Percentiles rank a stretch among this genome's conserved stretches.
These are phyloP conservation scores for Chromobotia macracanthus DNA, from an alignment of 2,797 vertebrate species.

Conservation along the genomic window DNA sequence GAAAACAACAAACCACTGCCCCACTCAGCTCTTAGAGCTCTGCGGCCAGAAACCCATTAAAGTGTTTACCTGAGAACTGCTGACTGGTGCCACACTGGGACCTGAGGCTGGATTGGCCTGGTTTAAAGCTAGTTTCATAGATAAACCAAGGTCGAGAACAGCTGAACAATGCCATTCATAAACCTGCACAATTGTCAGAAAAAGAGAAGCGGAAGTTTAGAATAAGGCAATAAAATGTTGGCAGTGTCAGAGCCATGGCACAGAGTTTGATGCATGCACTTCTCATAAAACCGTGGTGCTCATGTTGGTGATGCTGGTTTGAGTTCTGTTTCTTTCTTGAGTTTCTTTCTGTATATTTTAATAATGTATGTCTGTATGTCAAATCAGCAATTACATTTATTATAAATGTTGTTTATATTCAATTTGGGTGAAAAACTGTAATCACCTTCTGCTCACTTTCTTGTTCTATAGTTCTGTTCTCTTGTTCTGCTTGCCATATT, in stretches of 20 bases:
- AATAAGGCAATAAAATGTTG: background rate
- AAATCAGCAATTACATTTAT: no score
- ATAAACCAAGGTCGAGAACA: conserved; percentile 6
- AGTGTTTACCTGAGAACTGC: conserved; percentile 31
- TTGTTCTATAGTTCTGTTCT: no score
- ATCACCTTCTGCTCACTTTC: no score
- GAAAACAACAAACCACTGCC: conserved; percentile 9
- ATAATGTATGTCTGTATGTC: no score
- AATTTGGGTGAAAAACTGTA: no score
- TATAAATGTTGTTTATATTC: no score
- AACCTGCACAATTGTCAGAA: background rate
- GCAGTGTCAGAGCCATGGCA: background rate
- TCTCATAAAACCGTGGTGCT: background rate
- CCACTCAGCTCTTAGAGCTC: conserved; percentile 11
- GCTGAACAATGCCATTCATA: background rate
- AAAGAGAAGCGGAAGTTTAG: background rate
- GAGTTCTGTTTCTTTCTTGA: background rate
- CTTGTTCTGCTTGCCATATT: no score
- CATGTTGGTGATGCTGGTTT: background rate
- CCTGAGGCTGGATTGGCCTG: conserved; percentile 14
- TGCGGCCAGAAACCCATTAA: conserved; percentile 30
- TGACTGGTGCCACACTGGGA: conserved; percentile 24
- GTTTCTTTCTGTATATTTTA: no score
- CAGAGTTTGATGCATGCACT: background rate
- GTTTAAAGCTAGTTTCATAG: conserved; percentile 36